A percentile compares a stretch with the other conserved stretches of the same genome.
These are phyloP conservation scores for Xenopus borealis DNA, from an alignment of 2,113 vertebrate genomes.

Conservation along the genomic window DNA sequence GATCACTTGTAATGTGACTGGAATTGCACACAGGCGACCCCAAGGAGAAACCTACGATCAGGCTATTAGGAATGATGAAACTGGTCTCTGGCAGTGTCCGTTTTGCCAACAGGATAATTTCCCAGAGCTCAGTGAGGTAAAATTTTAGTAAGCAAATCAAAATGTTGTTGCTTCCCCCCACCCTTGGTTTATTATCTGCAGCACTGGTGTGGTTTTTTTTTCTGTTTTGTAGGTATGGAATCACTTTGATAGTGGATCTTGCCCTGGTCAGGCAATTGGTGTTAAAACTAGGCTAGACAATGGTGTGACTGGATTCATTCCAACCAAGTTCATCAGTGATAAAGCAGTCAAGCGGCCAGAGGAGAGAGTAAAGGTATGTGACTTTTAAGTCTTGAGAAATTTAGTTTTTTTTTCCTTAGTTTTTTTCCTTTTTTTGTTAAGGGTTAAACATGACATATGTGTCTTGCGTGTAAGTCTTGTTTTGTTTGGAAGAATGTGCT, in stretches of 20 bases:
- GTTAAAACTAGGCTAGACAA: constrained; percentile 93
- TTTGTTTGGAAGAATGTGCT: too few relatives aligned
- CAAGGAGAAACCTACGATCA: constrained; percentile 98
- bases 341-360: constrained; percentile 96
- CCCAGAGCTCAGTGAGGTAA: constrained; percentile 94
- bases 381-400: too few relatives aligned
- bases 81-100: constrained; percentile 95
- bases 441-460: too few relatives aligned
- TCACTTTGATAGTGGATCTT: constrained; percentile 97
- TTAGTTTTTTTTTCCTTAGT: too few relatives aligned
- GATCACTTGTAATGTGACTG: constrained; percentile 90
- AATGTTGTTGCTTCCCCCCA: neutral
- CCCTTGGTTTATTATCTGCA: too few relatives aligned
- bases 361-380: constrained; percentile 89
- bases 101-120: constrained; percentile 99
- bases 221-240: constrained; percentile 86
- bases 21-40: constrained; percentile 92
- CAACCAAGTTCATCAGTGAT: constrained; percentile 96
- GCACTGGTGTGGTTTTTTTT: neutral
- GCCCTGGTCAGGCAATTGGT: constrained; percentile 95
- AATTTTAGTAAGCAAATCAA: neutral
- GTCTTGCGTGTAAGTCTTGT: too few relatives aligned
- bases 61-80: constrained; percentile 91
- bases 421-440: too few relatives aligned
- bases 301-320: constrained; percentile 93